phyloP scores from a whole-genome alignment of 92 coral and sea anemone genomes.

The Siderastrea radians region DNA sequence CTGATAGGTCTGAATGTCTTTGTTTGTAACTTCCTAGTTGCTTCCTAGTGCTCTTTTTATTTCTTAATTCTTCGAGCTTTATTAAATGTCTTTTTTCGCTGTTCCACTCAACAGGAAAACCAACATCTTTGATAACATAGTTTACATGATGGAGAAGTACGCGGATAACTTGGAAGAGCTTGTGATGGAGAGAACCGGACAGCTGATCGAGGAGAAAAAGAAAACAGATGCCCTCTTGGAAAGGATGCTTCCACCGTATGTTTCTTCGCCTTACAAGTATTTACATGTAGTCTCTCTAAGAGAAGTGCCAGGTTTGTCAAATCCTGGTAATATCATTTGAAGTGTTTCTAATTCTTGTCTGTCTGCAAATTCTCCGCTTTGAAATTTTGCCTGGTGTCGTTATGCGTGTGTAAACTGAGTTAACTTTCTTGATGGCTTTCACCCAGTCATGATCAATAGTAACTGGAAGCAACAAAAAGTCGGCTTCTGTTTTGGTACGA shows the following conservation, averaged over 20 bases:
- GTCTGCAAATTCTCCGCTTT: too few species aligned
- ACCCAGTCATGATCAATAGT: too few species aligned
- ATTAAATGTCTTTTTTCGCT: not conserved
- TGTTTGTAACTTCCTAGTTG: too few species aligned
- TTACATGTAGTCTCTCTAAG: not conserved
- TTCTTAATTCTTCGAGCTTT: not conserved
- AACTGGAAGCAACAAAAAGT: too few species aligned
- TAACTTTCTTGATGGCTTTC: too few species aligned
- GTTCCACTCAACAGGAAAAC: conserved; percentile 80
- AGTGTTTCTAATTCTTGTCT: too few species aligned
- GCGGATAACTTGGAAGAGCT: conserved; percentile 97
- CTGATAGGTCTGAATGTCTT: too few species aligned
- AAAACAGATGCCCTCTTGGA: conserved; percentile 94
- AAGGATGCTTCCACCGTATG: conserved; percentile 95
- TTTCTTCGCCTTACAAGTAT: not conserved
- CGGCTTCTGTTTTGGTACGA: too few species aligned
- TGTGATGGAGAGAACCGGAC: conserved; percentile 95
- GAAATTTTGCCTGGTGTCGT: too few species aligned
- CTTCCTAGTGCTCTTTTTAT: too few species aligned
- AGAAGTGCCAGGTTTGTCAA: not conserved
- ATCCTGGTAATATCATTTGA: not conserved
- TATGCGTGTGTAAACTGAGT: too few species aligned
- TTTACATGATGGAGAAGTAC: conserved; percentile 99
- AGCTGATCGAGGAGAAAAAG: conserved; percentile 92
- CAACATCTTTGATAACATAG: conserved; percentile 95